Evolutionary conservation across 92 coral and sea anemone genomes (phyloP).

Genomic region (Actinernus sp.): DNA sequence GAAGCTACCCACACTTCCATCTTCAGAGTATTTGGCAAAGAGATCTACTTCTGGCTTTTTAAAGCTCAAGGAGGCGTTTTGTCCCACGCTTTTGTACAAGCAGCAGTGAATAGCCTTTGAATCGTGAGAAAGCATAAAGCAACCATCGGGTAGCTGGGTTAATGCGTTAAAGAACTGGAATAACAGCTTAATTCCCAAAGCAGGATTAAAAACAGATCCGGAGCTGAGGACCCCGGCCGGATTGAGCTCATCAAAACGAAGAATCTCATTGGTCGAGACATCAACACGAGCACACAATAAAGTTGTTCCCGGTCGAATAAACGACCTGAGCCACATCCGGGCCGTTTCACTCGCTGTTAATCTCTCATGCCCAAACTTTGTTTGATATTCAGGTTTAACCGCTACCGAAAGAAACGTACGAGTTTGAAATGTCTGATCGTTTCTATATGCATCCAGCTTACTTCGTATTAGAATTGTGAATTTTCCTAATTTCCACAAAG

Average conservation of each 20-base stretch:
- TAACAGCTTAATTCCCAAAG: constrained; percentile 81
- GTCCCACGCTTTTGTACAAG: constrained; percentile 57
- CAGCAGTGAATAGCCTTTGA: constrained; percentile 82
- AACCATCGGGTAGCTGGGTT: constrained; percentile 50
- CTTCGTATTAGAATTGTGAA: constrained; percentile 71
- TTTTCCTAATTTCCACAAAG: constrained; percentile 90
- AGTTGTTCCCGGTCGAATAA: constrained; percentile 74
- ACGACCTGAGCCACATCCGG: constrained; percentile 75
- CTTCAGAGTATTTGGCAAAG: constrained; percentile 19
- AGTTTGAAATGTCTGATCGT: constrained; percentile 27
- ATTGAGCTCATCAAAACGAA: constrained; percentile 76
- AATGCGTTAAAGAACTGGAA: constrained; percentile 61
- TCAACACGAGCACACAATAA: constrained; percentile 79
- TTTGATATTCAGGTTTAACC: constrained; percentile 89
- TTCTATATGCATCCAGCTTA: constrained; percentile 63
- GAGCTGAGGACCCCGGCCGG: constrained; percentile 59
- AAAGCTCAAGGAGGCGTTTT: constrained; percentile 7
- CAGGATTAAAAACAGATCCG: constrained; percentile 76
- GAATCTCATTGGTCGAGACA: constrained; percentile 47
- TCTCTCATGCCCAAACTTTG: constrained; percentile 74
- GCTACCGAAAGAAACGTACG: constrained; percentile 64
- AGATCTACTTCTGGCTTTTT: constrained; percentile 66
- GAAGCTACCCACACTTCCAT: constrained; percentile 18
- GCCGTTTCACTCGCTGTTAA: constrained; percentile 72
- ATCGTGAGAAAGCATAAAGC: constrained; percentile 69